Evolutionary conservation across 2,797 vertebrate genomes (phyloP), one percentile per base, ranked within the genome.

Genomic region (Muscicapa comitata): DNA sequence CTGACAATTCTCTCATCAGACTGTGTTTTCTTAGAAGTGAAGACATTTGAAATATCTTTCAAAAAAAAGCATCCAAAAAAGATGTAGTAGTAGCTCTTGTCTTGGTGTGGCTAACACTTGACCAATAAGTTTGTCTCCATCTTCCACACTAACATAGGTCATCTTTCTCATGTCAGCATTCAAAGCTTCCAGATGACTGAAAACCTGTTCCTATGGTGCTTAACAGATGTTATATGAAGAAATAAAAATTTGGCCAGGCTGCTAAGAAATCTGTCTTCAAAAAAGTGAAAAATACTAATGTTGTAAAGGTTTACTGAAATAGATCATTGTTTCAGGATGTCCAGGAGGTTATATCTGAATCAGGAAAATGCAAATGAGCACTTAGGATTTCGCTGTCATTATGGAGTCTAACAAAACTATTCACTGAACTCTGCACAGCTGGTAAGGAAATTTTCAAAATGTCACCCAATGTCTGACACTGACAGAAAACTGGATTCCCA

Each of bases 121-220:
- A 82, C 53, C 18, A 21, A 7, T 58, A 71, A 24, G 3, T 66
- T 54, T 66, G 40, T 51, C 48, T 91, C 55, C 19, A 15, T 43
- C 33, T 66, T 83, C 70, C 42, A 50, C 11, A 28, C 11, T 48
- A 55, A 26, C 18, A 55, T 7, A 21, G 10, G 7, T n/a, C 40
- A 53, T 53, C 11, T 78, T 31, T 62, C 48, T 63, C 48, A 37
- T 37, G 25, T 58, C 48, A 59, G 16, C 8, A n/a, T 53, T 73
- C 43, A 54, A 51, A 67, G 42, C 13, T 80, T 80, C 63, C 74
- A 72, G 35, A 40, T 24, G 21, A 62, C 19, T 62, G 42, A 79
- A 90, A 57, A 75, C n/a, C 20, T 1, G 0, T 10, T 65, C 33
- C 42, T 4, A 0, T 7, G 20, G 54, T 73, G 35, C 17, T 61